phyloP scores from a whole-genome alignment of 2,113 vertebrate species.

The Grus americana region DNA sequence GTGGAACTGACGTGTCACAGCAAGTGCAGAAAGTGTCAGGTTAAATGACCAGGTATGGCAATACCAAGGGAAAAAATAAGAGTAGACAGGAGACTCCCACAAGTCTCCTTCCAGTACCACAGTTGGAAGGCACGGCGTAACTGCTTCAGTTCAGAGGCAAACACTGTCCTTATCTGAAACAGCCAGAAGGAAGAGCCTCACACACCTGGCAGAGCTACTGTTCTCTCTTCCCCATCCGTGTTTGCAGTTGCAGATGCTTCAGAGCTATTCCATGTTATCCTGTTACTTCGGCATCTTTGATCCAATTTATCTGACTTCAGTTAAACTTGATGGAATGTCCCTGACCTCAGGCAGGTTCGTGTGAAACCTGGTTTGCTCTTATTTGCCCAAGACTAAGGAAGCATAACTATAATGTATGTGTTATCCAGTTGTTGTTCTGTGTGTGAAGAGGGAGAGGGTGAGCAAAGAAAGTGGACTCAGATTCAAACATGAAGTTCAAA shows the following conservation, averaged over 20 bases:
- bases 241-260: conserved; percentile 12
- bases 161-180: background rate
- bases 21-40: background rate
- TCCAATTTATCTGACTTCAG: conserved; percentile 20
- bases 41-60: background rate
- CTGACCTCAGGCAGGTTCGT: background rate
- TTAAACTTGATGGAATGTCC: background rate
- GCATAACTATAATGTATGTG: background rate
- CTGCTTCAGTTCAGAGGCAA: background rate
- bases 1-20: background rate
- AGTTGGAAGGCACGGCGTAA: background rate
- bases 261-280: background rate
- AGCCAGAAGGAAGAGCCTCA: background rate
- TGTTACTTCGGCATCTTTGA: conserved; percentile 36
- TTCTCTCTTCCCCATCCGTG: background rate
- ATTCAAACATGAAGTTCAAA: background rate
- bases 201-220: background rate
- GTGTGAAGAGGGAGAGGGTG: background rate
- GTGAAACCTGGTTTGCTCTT: conserved; percentile 9
- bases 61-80: background rate
- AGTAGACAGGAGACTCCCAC: background rate
- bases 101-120: background rate
- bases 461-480: background rate
- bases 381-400: background rate
- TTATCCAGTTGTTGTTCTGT: background rate